A percentile compares a stretch with the other conserved stretches of the same genome.
phyloP scores from a whole-genome alignment of 2,888 invertebrate genomes.

The Pocota personata region DNA sequence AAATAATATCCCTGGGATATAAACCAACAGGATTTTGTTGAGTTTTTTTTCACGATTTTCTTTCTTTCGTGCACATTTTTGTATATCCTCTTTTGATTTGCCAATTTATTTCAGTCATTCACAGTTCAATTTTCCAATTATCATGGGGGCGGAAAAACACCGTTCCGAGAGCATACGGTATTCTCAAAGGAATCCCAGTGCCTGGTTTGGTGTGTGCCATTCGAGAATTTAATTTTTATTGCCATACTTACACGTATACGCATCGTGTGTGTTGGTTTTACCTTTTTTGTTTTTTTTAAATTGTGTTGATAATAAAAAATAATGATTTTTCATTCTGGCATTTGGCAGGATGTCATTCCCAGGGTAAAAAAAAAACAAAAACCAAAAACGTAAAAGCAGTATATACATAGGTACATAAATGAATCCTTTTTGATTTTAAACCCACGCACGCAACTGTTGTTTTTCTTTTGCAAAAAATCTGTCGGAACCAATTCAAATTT shows the following conservation, averaged over 20 bases:
- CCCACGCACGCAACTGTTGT: not conserved
- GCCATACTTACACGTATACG: constrained; percentile 37
- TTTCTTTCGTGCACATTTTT: constrained; percentile 1
- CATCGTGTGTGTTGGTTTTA: not conserved
- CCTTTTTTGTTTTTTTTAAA: not conserved
- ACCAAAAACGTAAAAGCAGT: not conserved
- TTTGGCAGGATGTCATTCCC: constrained; percentile 48
- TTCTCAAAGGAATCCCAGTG: constrained; percentile 35
- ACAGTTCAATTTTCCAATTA: constrained; percentile 63
- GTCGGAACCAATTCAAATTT: constrained; percentile 34
- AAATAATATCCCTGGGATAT: constrained; percentile 17
- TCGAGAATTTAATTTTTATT: constrained; percentile 38
- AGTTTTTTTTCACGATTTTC: too few species aligned
- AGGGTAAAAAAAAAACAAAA: not conserved
- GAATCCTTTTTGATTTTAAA: constrained; percentile 2
- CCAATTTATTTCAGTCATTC: constrained; percentile 64
- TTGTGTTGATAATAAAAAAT: constrained; percentile 51
- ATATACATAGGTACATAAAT: not conserved
- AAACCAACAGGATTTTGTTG: not conserved
- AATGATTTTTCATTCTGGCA: constrained; percentile 56
- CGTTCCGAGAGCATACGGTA: not conserved
- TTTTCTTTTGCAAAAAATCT: not conserved
- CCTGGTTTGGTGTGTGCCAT: not conserved
- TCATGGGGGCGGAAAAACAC: constrained; percentile 30
- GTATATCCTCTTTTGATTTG: constrained; percentile 55